Conservation (phyloP, 2,113 vertebrate species). For the Tricholaema leucomelas region DNA sequence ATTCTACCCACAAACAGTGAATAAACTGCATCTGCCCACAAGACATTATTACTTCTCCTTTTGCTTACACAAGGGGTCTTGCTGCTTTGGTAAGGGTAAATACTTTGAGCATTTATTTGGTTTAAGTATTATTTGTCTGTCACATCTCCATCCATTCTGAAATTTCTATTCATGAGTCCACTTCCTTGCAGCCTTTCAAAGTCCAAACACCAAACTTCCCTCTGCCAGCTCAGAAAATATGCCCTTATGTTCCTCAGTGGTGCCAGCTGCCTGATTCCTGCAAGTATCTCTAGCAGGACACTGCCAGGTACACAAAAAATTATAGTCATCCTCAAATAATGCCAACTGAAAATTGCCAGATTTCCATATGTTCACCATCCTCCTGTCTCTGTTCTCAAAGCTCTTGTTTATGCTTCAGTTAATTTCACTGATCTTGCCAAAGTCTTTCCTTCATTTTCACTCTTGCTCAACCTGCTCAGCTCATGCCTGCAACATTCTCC, state of each 20-base stretch:
- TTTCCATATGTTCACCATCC: background rate
- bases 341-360: background rate
- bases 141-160: background rate
- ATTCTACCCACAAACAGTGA: background rate
- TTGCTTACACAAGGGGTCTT: background rate
- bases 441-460: background rate
- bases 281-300: accelerated
- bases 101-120: background rate
- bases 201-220: background rate
- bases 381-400: background rate
- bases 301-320: background rate
- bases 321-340: background rate
- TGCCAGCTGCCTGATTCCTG: background rate
- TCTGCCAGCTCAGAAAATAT: background rate
- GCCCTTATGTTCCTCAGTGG: background rate
- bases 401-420: background rate
- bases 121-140: background rate
- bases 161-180: background rate
- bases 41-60: background rate
- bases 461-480: background rate
- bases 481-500: background rate
- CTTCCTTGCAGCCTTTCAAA: background rate
- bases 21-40: background rate
- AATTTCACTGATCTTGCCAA: background rate
- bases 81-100: background rate